Evolutionary conservation across 2,113 vertebrate genomes (phyloP), one percentile per base, ranked within the genome.

Genomic region (Mohoua ochrocephala): DNA sequence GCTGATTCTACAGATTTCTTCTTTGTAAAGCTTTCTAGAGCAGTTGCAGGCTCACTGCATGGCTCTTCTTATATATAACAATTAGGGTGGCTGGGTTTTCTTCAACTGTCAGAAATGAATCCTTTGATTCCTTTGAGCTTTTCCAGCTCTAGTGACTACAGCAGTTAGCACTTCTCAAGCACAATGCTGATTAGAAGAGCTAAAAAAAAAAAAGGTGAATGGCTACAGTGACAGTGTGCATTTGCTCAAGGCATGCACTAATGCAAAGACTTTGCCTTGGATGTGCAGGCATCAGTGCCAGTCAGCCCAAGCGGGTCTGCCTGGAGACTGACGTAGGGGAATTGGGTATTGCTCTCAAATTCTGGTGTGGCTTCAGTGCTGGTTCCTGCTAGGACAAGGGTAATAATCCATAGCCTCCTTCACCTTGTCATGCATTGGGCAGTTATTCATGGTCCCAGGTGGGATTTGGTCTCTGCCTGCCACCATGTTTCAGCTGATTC

Each of bases 401-500:
- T 27, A 45, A n/a, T 30, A 67, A 56, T 37, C 14, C n/a, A 33
- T 2, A 53, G 33, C 14, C 23, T 37, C 24, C 45, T 77, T 60
- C 52, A 30, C 31, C 27, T 23, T 22, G 6, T 26, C 1, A 1
- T 22, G 9, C 28, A 56, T 28, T 0, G 0, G 4, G n/a, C 67
- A 68, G 44, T 45, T 30, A 20, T 78, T 53, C 6, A 11, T 0
- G 0, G 33, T 67, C 50, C 33, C 31, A 44, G 13, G 12, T 17
- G 18, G 21, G 28, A 50, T 52, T 49, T 82, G 15, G 53, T 53
- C 54, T 31, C 27, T 67, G 60, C 39, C 64, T 93, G 71, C 28
- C 45, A 39, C 0, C 7, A 1, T 19, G 52, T 71, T 92, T 84
- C 60, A 78, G 41, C 41, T 1, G 2, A 47, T 82, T 37, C 65